Evolutionary conservation across 2,888 invertebrate species (phyloP).

Genomic region (Boloria selene): DNA sequence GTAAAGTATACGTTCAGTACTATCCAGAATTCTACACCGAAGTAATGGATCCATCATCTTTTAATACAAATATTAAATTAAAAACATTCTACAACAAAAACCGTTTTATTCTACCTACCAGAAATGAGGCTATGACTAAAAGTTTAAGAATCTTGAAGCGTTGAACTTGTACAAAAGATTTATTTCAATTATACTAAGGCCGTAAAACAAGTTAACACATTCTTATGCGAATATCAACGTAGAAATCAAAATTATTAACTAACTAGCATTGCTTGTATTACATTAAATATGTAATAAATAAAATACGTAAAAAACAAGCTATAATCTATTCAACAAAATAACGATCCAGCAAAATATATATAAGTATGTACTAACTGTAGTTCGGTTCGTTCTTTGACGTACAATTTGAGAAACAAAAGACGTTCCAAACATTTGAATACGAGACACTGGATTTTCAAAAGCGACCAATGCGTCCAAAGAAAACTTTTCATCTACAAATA

Average conservation of each 20-base stretch:
- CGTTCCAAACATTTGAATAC: slow-evolving; percentile 52
- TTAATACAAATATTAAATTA: slow-evolving; percentile 36
- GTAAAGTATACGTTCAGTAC: background rate
- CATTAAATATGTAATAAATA: slow-evolving; percentile 34
- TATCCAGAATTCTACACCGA: background rate
- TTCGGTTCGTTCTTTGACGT: slow-evolving; percentile 8
- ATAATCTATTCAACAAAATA: slow-evolving; percentile 33
- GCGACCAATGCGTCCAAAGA: slow-evolving; percentile 55
- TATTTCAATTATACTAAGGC: slow-evolving; percentile 57
- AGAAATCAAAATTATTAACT: slow-evolving; percentile 61
- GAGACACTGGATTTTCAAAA: slow-evolving; percentile 63
- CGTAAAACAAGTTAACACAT: slow-evolving; percentile 64
- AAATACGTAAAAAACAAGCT: slow-evolving; percentile 33
- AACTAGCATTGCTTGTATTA: slow-evolving; percentile 51
- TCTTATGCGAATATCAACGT: slow-evolving; percentile 44
- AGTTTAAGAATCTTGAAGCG: slow-evolving; percentile 31
- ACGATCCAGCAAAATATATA: slow-evolving; percentile 19
- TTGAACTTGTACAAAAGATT: slow-evolving; percentile 32
- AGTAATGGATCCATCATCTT: slow-evolving; percentile 26
- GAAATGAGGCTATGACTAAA: slow-evolving; percentile 38
- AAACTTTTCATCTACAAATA: slow-evolving; percentile 43
- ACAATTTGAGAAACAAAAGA: slow-evolving; percentile 48
- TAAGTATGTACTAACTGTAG: slow-evolving; percentile 23
- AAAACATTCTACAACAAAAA: slow-evolving; percentile 39
- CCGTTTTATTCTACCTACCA: slow-evolving; percentile 39